Base-by-base conservation (phyloP, 2,113 vertebrate species). In the Chaenocephalus aceratus region DNA sequence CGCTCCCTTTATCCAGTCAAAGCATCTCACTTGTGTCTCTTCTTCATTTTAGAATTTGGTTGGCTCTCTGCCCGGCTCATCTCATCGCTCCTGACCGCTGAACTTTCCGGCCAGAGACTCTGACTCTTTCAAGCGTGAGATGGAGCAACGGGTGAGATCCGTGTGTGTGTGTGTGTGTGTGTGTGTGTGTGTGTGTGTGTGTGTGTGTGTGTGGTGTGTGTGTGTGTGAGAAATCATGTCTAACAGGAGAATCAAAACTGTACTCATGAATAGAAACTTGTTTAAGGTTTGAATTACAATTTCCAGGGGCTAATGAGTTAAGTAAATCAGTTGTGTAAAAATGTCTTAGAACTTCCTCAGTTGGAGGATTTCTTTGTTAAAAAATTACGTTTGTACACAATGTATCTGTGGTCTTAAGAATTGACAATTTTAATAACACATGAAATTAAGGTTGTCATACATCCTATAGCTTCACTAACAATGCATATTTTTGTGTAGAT, bases 1-100 rank as follows among this genome's bases (percentile, higher is more conserved):
- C 26, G 23, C 64, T 79, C 52, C 59, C 62, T 85, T 80, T 77
- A 84, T 86, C 76, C 73, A 77, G 21, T 75, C 77, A 58, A 82
- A 75, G 34, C 75, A 83, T 78, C 69, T 76, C 67, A 63, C 48
- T 79, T 79, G 45, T 72, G 56, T 45, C 66, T 68, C 62, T 77
- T 84, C 74, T 82, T 85, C 68, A 75, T 86, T 87, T 41, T 89
- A 73, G 72, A 79, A 86, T 85, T 77, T 78, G 41, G 64, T 63
- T 75, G 71, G 80, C 74, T 75, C 56, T 15, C 54, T 48, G 76
- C 88, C 75, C 18, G 1, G 51, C 75, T 68, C 67, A 88, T 71
- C 48, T 51, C 58, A 75, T 72, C 56, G 6, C 63, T 67, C 23
- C 77, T 76, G 61, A 82, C 80, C 75, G 78, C 68, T 87, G 86